Evolutionary conservation across 2,888 invertebrate genomes (phyloP).

Genomic region (Parochlus steinenii): DNA sequence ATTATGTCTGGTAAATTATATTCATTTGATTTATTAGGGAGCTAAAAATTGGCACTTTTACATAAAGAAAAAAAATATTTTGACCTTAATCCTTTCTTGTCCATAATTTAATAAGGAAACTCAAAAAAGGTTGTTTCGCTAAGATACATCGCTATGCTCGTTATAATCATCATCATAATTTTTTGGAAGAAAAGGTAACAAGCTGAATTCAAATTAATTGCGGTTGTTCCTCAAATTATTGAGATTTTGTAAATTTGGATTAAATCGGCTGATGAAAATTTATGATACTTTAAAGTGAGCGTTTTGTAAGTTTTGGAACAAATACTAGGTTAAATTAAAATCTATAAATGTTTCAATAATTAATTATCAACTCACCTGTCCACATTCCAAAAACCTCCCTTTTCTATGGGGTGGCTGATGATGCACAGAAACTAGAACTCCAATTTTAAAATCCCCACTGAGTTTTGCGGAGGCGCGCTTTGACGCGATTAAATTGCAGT

Average conservation of each 20-base stretch:
- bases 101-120: background rate
- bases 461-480: slow-evolving; percentile 18
- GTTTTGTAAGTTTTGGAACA: background rate
- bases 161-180: too few relatives aligned
- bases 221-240: too few relatives aligned
- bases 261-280: background rate
- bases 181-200: too few relatives aligned
- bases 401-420: slow-evolving; percentile 26
- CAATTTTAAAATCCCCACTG: slow-evolving; percentile 38
- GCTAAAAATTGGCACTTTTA: too few relatives aligned
- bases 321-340: background rate
- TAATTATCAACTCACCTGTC: slow-evolving; percentile 13
- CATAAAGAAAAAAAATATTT: too few relatives aligned
- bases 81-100: too few relatives aligned
- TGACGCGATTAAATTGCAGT: too few relatives aligned
- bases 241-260: background rate
- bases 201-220: too few relatives aligned
- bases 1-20: too few relatives aligned
- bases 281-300: background rate
- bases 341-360: background rate
- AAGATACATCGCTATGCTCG: too few relatives aligned
- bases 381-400: slow-evolving; percentile 16
- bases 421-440: slow-evolving; percentile 41
- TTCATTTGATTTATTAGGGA: too few relatives aligned
- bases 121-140: too few relatives aligned